These are phyloP conservation scores for Oryzias sinensis DNA, from an alignment of 2,797 vertebrate genomes.

Conservation along the genomic window DNA sequence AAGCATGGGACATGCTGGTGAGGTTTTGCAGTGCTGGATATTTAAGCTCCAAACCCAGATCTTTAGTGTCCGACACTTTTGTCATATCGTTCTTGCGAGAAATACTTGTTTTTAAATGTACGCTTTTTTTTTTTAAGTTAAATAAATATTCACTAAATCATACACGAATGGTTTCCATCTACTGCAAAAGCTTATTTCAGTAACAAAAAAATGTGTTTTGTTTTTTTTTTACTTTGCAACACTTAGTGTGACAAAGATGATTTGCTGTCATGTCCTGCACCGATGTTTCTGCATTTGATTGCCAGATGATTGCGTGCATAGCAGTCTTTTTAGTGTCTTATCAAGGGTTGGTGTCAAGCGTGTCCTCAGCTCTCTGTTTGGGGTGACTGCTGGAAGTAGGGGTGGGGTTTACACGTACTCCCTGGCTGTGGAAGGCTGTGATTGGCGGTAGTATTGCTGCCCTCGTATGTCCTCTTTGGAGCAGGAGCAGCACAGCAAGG, in stretches of 20 bases:
- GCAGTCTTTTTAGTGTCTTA: slow-evolving; percentile 23
- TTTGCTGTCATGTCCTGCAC: background rate
- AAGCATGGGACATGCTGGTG: slow-evolving; percentile 63
- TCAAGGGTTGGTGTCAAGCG: slow-evolving; percentile 46
- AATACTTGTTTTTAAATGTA: background rate
- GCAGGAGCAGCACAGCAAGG: slow-evolving; percentile 95
- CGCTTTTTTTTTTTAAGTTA: slow-evolving; percentile 4
- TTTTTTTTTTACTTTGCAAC: slow-evolving; percentile 9
- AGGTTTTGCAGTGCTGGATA: background rate
- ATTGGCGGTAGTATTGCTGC: slow-evolving; percentile 89
- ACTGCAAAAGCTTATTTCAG: slow-evolving; percentile 17
- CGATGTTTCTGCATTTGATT: background rate
- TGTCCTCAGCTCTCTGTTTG: slow-evolving; percentile 74
- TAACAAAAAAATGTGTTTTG: slow-evolving; percentile 5
- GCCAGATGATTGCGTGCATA: slow-evolving; percentile 11
- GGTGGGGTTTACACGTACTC: slow-evolving; percentile 90
- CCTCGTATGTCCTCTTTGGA: slow-evolving; percentile 83
- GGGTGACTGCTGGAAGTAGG: slow-evolving; percentile 52
- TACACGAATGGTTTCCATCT: slow-evolving; percentile 15
- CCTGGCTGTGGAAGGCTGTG: slow-evolving; percentile 87
- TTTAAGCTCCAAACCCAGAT: slow-evolving; percentile 16
- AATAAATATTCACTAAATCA: slow-evolving; percentile 10
- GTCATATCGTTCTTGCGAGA: background rate
- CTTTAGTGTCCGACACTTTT: background rate
- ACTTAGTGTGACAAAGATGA: slow-evolving; percentile 11